A percentile compares a stretch with the other conserved stretches of the same genome.
phyloP scores from a whole-genome alignment of 2,888 invertebrate species.

The Pseudanteris insignis region DNA sequence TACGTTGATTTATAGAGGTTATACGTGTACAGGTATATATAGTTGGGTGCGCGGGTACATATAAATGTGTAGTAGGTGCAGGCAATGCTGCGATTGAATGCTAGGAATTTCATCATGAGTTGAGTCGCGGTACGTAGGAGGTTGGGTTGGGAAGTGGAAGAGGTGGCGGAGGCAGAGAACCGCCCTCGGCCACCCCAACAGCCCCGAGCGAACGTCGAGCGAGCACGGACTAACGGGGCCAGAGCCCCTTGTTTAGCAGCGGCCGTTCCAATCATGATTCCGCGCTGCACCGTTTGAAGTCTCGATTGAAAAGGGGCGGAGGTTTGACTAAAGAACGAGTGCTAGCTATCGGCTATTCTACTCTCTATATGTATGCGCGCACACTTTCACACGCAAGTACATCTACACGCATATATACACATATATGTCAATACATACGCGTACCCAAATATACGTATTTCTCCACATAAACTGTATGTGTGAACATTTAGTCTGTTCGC shows the following conservation, averaged over 20 bases:
- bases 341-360: conserved; percentile 60
- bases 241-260: conserved; percentile 64
- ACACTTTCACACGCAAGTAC: conserved; percentile 12
- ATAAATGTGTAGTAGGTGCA: conserved; percentile 55
- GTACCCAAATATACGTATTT: too few species aligned
- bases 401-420: conserved; percentile 26
- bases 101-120: conserved; percentile 67
- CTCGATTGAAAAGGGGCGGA: conserved; percentile 66
- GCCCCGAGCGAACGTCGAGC: conserved; percentile 50
- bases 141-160: conserved; percentile 52
- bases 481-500: conserved; percentile 25
- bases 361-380: conserved; percentile 24
- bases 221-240: conserved; percentile 57
- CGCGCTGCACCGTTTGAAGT: conserved; percentile 66
- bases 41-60: conserved; percentile 41
- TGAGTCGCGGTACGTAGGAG: conserved; percentile 68
- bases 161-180: conserved; percentile 55
- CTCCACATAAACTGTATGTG: too few species aligned
- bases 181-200: conserved; percentile 52
- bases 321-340: conserved; percentile 67
- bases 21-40: too few species aligned
- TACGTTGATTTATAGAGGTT: too few species aligned
- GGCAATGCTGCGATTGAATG: conserved; percentile 65
- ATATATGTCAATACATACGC: conserved; percentile 15
- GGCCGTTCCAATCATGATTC: conserved; percentile 67